Evolutionary conservation across 37 sponge, comb jelly and placozoan genomes (phyloP), one percentile per base, ranked within the genome.

Genomic region (Tethya wilhelma): DNA sequence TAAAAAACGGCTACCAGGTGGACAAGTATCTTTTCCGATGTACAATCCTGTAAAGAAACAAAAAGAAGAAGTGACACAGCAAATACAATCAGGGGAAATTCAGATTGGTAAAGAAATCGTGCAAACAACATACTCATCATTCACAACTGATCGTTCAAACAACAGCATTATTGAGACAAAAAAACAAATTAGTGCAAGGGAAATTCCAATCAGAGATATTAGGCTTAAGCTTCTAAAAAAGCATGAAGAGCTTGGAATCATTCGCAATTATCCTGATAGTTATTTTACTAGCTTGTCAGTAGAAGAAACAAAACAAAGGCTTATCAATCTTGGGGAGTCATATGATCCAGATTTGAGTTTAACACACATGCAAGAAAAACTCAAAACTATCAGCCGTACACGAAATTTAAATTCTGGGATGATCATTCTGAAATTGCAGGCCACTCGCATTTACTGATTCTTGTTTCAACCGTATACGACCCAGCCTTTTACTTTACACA

Each of bases 1-100:
- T 26, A 53, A 55, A n/a, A 75, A 75, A 29, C 31, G 23, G 43
- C 25, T 59, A 25, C 31, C 44, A 53, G 37, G 76, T 59, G 39
- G 43, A 39, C 29, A 44, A 30, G n/a, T 38, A 37, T 59, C 76
- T 34, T 75, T 75, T 75, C 76, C 76, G 23, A 75, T 75, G 76
- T 59, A 29, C n/a, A 53, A 53, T 17, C 43, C 76, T 59, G 60
- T 59, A 9, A 60, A 36, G 20, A 32, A 60, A n/a, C 37, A 75
- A 20, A 75, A 59, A 30, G 22, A 75, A 20, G 59, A 59, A 39
- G 25, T 75, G 37, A 39, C 60, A n/a, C 25, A 75, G 11, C 31
- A 59, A 60, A 59, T 59, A 38, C 14, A 38, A 19, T 22, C 63
- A n/a, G 76, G 76, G 14, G 62, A 75, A 42, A 37, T 58, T 14